phyloP scores from a whole-genome alignment of 1,140 invertebrate species.

The Caenorhabditis inopinata region DNA sequence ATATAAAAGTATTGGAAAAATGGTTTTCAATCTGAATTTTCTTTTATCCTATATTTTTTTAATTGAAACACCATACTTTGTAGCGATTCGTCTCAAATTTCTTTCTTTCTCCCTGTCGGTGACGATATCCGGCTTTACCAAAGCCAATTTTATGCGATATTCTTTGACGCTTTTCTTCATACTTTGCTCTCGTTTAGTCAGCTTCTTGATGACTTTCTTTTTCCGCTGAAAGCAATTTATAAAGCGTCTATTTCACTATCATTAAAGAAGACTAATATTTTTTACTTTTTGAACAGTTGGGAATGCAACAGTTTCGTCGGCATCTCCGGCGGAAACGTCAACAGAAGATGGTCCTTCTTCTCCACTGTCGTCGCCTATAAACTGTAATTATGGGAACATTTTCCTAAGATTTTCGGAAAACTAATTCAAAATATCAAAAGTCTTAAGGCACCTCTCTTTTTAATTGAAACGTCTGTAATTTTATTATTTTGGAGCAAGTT shows the following conservation, averaged over 20 bases:
- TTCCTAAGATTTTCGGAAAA: neutral
- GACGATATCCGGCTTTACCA: slow-evolving; percentile 35
- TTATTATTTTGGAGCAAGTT: no score
- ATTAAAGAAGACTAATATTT: neutral
- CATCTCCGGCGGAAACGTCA: neutral
- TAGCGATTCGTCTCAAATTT: slow-evolving; percentile 36
- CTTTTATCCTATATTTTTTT: no score
- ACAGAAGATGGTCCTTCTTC: neutral
- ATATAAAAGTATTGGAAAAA: no score
- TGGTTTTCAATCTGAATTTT: no score
- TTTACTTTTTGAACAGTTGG: neutral
- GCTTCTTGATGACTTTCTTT: slow-evolving; percentile 19
- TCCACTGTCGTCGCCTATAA: neutral
- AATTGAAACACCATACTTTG: slow-evolving; percentile 32
- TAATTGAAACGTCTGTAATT: no score
- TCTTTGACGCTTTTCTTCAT: slow-evolving; percentile 15
- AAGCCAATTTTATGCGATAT: neutral
- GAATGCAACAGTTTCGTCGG: neutral
- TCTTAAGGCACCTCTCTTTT: no score
- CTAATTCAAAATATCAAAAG: no score
- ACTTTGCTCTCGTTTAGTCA: slow-evolving; percentile 34
- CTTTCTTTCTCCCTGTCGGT: slow-evolving; percentile 40
- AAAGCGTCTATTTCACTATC: no score
- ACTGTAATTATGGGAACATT: neutral
- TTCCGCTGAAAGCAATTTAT: neutral